Evolutionary conservation across 2,113 vertebrate genomes (phyloP).

Genomic region (Arenaria interpres): DNA sequence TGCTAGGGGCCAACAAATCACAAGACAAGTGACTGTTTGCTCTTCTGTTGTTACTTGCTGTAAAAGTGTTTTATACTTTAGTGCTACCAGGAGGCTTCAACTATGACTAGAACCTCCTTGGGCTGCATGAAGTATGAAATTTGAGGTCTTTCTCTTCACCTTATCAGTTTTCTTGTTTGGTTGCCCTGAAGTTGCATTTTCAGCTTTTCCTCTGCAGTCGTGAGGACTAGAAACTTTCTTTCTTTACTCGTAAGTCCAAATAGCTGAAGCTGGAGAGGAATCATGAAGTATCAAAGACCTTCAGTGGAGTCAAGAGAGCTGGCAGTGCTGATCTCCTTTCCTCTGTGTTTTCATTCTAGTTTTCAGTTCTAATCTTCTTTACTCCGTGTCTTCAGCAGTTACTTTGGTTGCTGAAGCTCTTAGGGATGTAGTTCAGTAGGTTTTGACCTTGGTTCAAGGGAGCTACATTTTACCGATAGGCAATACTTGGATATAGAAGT

Average conservation of each 20-base stretch:
- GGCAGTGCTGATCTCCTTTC: not conserved
- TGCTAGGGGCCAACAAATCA: not conserved
- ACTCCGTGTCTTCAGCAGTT: not conserved
- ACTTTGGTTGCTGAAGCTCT: not conserved
- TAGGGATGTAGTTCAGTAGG: not conserved
- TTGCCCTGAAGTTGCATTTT: not conserved
- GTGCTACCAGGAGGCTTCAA: not conserved
- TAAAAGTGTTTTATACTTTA: not conserved
- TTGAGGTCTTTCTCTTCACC: not conserved
- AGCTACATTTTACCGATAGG: not conserved
- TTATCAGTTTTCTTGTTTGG: not conserved
- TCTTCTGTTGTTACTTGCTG: not conserved
- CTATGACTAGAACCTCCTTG: not conserved
- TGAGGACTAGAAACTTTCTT: not conserved
- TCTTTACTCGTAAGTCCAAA: not conserved
- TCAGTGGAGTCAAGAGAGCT: not conserved
- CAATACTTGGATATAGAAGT: not conserved
- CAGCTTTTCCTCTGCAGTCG: not conserved
- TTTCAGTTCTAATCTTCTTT: not conserved
- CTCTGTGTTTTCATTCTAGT: not conserved
- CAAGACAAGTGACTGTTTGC: not conserved
- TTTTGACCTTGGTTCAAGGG: not conserved
- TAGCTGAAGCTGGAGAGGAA: not conserved
- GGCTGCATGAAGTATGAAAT: not conserved
- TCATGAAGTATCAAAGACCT: not conserved